These are phyloP conservation scores for Heliothis virescens DNA, from an alignment of 1,140 invertebrate species.

Conservation along the genomic window DNA sequence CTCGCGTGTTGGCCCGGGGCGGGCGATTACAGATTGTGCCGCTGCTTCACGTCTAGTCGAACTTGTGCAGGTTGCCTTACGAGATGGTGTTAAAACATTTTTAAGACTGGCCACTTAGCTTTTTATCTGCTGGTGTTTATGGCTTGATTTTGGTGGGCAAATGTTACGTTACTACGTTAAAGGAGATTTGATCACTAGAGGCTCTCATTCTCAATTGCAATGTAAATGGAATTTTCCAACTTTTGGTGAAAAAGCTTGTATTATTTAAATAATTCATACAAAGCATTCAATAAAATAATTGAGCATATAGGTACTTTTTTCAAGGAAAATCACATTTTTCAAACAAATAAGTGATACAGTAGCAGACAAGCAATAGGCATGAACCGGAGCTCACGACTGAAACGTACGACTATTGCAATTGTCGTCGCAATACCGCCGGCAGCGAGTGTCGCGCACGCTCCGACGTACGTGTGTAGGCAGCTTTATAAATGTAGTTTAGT, in stretches of 20 bases:
- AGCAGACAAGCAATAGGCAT: not conserved
- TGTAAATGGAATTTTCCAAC: too few species aligned
- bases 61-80: slow-evolving; percentile 37
- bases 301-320: too few species aligned
- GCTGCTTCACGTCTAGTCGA: slow-evolving; percentile 5
- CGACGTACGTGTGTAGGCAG: not conserved
- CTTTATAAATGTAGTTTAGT: not conserved
- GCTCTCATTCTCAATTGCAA: too few species aligned
- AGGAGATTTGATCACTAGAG: too few species aligned
- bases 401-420: slow-evolving; percentile 9
- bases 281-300: too few species aligned
- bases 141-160: too few species aligned
- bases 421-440: not conserved
- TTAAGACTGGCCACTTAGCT: not conserved
- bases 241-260: too few species aligned
- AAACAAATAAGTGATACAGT: slow-evolving; percentile 19
- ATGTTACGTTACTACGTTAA: too few species aligned
- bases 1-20: slow-evolving; percentile 61
- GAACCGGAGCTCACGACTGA: slow-evolving; percentile 3
- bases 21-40: slow-evolving; percentile 49
- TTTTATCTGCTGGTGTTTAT: not conserved
- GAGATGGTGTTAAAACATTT: slow-evolving; percentile 27
- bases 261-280: too few species aligned
- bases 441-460: not conserved
- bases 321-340: not conserved